A percentile compares a stretch with the other conserved stretches of the same genome.
These are phyloP conservation scores for Palythoa caribaeorum DNA, from an alignment of 92 coral and sea anemone species.

Conservation along the genomic window DNA sequence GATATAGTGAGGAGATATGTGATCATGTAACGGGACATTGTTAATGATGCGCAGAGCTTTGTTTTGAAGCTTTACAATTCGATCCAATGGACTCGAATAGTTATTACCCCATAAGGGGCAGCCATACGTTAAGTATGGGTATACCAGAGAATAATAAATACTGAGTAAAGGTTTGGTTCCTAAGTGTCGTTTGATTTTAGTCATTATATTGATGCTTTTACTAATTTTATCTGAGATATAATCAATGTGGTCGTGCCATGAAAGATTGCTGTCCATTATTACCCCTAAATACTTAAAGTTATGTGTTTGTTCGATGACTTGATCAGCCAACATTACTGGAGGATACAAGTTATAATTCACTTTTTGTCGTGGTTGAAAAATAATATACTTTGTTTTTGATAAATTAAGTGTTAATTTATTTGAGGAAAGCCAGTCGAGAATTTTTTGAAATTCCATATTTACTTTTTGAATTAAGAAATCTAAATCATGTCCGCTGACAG, in stretches of 20 bases:
- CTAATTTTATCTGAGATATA: conserved; percentile 31
- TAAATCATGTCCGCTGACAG: conserved; percentile 34
- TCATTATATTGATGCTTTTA: conserved; percentile 25
- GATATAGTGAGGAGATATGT: no score
- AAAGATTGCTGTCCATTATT: conserved; percentile 9
- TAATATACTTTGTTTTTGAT: conserved; percentile 7
- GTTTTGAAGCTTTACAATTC: conserved; percentile 36
- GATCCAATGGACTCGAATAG: conserved; percentile 23
- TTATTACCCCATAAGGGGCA: conserved; percentile 22
- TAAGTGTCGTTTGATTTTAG: conserved; percentile 13
- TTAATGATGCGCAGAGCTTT: conserved; percentile 39
- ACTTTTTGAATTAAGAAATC: conserved; percentile 30
- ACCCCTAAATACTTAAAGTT: neutral
- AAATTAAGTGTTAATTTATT: conserved; percentile 13
- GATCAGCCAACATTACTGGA: conserved; percentile 33
- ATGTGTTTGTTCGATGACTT: neutral
- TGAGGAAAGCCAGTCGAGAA: conserved; percentile 25
- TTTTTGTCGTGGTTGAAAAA: conserved; percentile 21
- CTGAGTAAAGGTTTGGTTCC: neutral
- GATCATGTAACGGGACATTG: no score
- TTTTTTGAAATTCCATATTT: conserved; percentile 16
- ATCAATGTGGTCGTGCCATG: conserved; percentile 36
- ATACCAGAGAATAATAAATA: conserved; percentile 10
- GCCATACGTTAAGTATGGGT: conserved; percentile 13
- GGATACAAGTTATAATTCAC: conserved; percentile 4